These are phyloP conservation scores for Whitmania pigra DNA, from an alignment of 1,140 invertebrate species.

Conservation along the genomic window DNA sequence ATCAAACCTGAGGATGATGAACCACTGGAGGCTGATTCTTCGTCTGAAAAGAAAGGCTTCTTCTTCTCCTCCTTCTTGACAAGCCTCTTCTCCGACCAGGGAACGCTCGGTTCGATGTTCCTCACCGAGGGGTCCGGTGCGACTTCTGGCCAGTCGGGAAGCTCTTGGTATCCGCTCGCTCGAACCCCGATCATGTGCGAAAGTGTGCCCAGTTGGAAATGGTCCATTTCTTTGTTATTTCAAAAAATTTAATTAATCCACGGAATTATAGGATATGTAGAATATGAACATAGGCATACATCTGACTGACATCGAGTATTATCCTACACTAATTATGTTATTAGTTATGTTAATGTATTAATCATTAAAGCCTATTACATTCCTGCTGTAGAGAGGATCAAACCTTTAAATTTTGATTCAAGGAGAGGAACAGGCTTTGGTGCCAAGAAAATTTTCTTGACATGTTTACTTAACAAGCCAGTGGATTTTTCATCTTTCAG, in stretches of 20 bases:
- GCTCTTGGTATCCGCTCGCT: conserved; percentile 70
- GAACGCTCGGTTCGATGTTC: conserved; percentile 52
- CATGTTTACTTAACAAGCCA: conserved; percentile 52
- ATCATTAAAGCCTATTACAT: neutral
- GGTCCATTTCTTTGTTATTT: conserved; percentile 54
- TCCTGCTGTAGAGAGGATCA: neutral
- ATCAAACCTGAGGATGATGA: no score
- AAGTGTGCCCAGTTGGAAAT: conserved; percentile 82
- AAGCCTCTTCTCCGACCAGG: conserved; percentile 27
- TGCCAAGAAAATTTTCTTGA: conserved; percentile 72
- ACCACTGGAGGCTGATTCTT: conserved; percentile 27
- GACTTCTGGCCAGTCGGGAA: conserved; percentile 68
- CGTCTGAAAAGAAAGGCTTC: conserved; percentile 48
- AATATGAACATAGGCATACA: no score
- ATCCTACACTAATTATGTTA: no score
- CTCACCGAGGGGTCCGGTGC: conserved; percentile 64
- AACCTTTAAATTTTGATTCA: conserved; percentile 55
- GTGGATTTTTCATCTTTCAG: conserved; percentile 30
- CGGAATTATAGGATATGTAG: no score
- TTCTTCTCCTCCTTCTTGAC: conserved; percentile 38
- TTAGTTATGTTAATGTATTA: neutral
- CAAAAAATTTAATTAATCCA: neutral
- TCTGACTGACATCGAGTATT: no score
- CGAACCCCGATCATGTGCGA: conserved; percentile 82
- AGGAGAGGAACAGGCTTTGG: conserved; percentile 81